Evolutionary conservation across 2,113 vertebrate species (phyloP).

Genomic region (Nanorana parkeri): DNA sequence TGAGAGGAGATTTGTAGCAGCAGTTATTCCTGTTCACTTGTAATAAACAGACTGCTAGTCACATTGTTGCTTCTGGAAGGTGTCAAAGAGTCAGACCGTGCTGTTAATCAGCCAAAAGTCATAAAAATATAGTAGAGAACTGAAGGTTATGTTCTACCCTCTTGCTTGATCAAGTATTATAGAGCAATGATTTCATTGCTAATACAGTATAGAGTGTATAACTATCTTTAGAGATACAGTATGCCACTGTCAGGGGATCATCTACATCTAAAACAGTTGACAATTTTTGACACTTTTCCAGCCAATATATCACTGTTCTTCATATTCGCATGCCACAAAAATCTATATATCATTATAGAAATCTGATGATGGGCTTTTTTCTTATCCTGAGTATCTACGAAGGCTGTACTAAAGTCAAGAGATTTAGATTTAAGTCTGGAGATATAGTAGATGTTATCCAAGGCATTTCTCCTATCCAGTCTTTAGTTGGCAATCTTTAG

Average conservation of each 20-base stretch:
- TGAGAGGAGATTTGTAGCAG: constrained; percentile 45
- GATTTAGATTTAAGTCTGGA: too few relatives aligned
- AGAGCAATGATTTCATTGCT: background rate
- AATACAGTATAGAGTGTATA: too few relatives aligned
- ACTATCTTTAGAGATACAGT: background rate
- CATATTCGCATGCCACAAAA: background rate
- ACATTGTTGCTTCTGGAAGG: constrained; percentile 31
- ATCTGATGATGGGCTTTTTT: background rate
- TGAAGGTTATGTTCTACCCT: background rate
- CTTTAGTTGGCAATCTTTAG: too few relatives aligned
- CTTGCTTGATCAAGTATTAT: background rate
- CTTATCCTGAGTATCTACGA: background rate
- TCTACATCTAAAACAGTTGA: background rate
- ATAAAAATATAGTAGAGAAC: background rate
- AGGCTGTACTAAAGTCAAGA: background rate
- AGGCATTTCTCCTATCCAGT: too few relatives aligned
- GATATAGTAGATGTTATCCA: too few relatives aligned
- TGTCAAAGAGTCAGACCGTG: background rate
- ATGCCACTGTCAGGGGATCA: background rate
- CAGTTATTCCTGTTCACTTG: constrained; percentile 46
- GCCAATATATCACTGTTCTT: background rate
- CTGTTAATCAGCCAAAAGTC: background rate
- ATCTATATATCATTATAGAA: background rate
- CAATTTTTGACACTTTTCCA: background rate
- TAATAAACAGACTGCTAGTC: constrained; percentile 47